Evolutionary conservation across 2,888 invertebrate species (phyloP).

Genomic region (Resseliella maxima): DNA sequence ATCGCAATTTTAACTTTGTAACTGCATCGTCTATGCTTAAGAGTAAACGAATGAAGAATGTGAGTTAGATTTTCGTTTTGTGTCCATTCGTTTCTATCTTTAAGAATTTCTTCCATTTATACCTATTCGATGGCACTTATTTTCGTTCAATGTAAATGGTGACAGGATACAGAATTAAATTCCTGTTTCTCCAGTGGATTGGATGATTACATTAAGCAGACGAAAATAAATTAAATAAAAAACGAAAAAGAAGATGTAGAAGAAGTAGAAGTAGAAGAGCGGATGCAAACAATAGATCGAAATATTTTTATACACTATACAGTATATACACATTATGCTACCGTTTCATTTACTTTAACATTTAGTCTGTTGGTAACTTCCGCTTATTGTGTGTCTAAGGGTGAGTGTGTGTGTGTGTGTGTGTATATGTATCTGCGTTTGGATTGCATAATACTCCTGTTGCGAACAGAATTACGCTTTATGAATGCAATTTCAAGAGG

Average conservation of each 20-base stretch:
- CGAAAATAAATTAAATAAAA: conserved; percentile 50
- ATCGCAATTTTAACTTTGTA: conserved; percentile 37
- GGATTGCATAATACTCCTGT: not conserved
- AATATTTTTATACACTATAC: not conserved
- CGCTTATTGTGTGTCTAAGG: not conserved
- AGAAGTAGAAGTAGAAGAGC: too few species aligned
- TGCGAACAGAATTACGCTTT: not conserved
- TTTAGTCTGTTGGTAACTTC: conserved; percentile 31
- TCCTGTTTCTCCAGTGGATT: conserved; percentile 51
- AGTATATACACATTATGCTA: not conserved
- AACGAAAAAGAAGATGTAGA: too few species aligned
- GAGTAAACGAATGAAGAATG: not conserved
- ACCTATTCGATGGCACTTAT: not conserved
- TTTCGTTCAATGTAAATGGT: not conserved
- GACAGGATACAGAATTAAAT: conserved; percentile 48
- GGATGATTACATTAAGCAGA: conserved; percentile 51
- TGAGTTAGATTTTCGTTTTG: too few species aligned
- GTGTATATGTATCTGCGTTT: not conserved
- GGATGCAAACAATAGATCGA: conserved; percentile 41
- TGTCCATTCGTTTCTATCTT: not conserved
- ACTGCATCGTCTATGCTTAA: not conserved
- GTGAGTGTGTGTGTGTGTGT: too few species aligned
- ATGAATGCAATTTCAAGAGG: conserved; percentile 30
- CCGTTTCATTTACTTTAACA: conserved; percentile 28
- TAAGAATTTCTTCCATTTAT: not conserved